phyloP scores from a whole-genome alignment of 1,140 invertebrate species.

The Papilio aristodemus region DNA sequence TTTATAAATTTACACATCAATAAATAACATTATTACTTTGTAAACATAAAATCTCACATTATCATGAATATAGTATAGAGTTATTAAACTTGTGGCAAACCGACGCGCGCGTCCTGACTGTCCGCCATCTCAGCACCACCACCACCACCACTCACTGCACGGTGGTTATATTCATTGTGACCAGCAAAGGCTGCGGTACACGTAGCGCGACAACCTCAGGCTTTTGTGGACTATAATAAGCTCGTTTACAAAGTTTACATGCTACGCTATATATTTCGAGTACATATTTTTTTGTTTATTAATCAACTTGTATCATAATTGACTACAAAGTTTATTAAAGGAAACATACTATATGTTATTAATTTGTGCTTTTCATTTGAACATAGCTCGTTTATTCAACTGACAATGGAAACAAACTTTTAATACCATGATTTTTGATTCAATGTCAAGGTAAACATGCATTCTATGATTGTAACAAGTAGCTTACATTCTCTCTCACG shows the following conservation, averaged over 20 bases:
- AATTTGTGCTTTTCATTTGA: not conserved
- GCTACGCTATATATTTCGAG: not conserved
- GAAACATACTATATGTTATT: not conserved
- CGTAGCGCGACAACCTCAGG: slow-evolving; percentile 3
- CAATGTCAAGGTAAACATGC: not conserved
- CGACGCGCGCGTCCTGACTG: not conserved
- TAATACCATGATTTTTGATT: not conserved
- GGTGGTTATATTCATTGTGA: not conserved
- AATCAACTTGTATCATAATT: not conserved
- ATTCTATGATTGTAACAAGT: not conserved
- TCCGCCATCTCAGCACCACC: not conserved
- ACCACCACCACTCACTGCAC: not conserved
- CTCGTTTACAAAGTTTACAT: slow-evolving; percentile 3
- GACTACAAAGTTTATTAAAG: not conserved
- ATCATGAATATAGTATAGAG: not conserved
- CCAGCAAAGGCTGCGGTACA: not conserved
- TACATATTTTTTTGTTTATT: not conserved
- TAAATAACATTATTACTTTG: not conserved
- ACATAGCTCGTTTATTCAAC: not conserved
- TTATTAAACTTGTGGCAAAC: slow-evolving; percentile 8
- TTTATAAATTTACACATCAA: not conserved
- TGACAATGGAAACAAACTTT: no score
- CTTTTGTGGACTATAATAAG: slow-evolving; percentile 12
- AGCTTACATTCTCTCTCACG: not conserved
- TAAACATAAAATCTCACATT: slow-evolving; percentile 13